Evolutionary conservation across 2,797 vertebrate genomes (phyloP).

Genomic region (Falco biarmicus): DNA sequence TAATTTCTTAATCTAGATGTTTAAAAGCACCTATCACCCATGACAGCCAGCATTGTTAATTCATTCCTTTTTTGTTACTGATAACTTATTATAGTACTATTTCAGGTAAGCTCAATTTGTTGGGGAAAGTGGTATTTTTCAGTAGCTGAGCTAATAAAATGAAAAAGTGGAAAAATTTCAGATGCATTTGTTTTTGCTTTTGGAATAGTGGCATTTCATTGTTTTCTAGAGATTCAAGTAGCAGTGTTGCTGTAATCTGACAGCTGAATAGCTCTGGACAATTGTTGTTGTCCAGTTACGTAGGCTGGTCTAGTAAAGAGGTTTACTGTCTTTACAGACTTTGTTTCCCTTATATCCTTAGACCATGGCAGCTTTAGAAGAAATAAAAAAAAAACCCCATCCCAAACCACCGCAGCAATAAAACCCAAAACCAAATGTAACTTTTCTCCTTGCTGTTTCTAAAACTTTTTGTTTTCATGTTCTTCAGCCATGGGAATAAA

Average conservation of each 20-base stretch:
- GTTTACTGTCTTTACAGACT: background rate
- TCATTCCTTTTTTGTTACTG: background rate
- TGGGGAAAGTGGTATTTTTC: background rate
- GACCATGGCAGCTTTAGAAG: background rate
- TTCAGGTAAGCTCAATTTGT: background rate
- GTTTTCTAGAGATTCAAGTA: background rate
- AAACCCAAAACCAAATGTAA: background rate
- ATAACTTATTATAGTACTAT: background rate
- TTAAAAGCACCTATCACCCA: background rate
- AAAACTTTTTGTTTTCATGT: background rate
- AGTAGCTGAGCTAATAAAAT: background rate
- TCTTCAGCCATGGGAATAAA: conserved; percentile 96
- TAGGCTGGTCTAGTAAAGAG: background rate
- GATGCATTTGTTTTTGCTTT: background rate
- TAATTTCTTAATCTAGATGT: background rate
- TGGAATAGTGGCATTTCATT: background rate
- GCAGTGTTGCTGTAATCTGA: background rate
- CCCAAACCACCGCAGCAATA: background rate
- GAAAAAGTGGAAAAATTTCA: background rate
- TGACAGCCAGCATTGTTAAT: background rate
- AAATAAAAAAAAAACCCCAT: background rate
- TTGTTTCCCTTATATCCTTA: background rate
- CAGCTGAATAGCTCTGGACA: background rate
- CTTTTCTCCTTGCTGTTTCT: conserved; percentile 24
- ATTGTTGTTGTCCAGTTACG: background rate